A percentile compares a stretch with the other conserved stretches of the same genome.
phyloP scores from a whole-genome alignment of 2,888 invertebrate species.

The Polydrusus tereticollis region DNA sequence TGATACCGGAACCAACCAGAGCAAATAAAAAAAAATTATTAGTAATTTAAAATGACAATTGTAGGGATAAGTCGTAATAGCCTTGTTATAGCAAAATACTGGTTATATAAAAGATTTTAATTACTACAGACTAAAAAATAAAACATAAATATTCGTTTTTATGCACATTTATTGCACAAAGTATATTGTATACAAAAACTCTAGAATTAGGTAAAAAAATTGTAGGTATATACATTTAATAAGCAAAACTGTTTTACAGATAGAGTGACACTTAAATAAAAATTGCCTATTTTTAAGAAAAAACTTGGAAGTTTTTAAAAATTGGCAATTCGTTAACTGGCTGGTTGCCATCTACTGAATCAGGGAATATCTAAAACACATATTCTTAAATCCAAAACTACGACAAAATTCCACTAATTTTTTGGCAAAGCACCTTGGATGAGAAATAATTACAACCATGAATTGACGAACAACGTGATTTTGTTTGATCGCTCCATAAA shows the following conservation, averaged over 20 bases:
- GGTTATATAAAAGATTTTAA: too few species aligned
- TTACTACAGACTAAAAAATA: background rate
- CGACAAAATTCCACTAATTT: background rate
- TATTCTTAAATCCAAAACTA: slow-evolving; percentile 8
- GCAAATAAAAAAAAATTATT: too few species aligned
- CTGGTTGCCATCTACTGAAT: slow-evolving; percentile 8
- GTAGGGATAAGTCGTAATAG: too few species aligned
- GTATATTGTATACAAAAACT: slow-evolving; percentile 5
- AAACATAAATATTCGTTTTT: background rate
- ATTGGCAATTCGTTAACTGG: background rate
- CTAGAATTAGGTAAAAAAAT: background rate
- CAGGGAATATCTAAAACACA: slow-evolving; percentile 19
- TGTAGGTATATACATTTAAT: slow-evolving; percentile 6
- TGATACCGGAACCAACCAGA: too few species aligned
- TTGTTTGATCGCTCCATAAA: too few species aligned
- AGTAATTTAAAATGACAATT: too few species aligned
- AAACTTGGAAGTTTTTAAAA: background rate
- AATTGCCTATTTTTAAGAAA: background rate
- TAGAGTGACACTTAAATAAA: background rate
- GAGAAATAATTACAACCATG: slow-evolving; percentile 4
- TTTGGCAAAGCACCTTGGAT: background rate
- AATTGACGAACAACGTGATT: too few species aligned
- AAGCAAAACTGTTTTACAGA: background rate
- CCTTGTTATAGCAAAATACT: too few species aligned
- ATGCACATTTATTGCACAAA: slow-evolving; percentile 26